phyloP scores from a whole-genome alignment of 2,888 invertebrate species.

The Halictus ligatus region DNA sequence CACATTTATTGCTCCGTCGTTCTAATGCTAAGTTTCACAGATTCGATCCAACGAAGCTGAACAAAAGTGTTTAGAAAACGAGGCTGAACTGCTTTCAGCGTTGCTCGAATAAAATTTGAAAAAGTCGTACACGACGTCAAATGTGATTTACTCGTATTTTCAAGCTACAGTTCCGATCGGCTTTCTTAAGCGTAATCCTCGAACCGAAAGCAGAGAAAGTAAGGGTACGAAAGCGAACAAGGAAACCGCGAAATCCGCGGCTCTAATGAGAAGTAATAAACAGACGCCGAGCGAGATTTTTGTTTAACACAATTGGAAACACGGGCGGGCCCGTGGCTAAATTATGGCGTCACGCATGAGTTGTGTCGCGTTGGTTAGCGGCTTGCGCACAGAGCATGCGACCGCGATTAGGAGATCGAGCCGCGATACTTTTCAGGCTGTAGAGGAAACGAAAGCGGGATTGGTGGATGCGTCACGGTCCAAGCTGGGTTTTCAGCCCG shows the following conservation, averaged over 20 bases:
- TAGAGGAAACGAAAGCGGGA: conserved; percentile 31
- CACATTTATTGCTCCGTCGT: too few relatives aligned
- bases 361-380: conserved; percentile 22
- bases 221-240: conserved; percentile 28
- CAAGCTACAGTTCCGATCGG: neutral
- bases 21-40: too few relatives aligned
- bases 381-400: conserved; percentile 9
- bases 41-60: neutral
- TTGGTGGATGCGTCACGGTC: conserved; percentile 52
- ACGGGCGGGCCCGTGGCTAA: conserved; percentile 22
- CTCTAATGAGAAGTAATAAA: conserved; percentile 54
- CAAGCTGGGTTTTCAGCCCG: conserved; percentile 40
- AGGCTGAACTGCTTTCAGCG: neutral
- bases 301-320: conserved; percentile 46
- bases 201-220: neutral
- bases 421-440: conserved; percentile 23
- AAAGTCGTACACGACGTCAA: neutral
- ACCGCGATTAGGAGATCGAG: conserved; percentile 46
- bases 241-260: conserved; percentile 29
- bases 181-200: neutral
- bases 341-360: conserved; percentile 60
- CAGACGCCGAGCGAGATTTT: conserved; percentile 44
- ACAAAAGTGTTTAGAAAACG: neutral
- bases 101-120: neutral
- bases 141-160: neutral